Percentiles rank a stretch among this genome's conserved stretches.
phyloP scores from a whole-genome alignment of 2,888 invertebrate genomes.

The Psococerastis gibbosa region DNA sequence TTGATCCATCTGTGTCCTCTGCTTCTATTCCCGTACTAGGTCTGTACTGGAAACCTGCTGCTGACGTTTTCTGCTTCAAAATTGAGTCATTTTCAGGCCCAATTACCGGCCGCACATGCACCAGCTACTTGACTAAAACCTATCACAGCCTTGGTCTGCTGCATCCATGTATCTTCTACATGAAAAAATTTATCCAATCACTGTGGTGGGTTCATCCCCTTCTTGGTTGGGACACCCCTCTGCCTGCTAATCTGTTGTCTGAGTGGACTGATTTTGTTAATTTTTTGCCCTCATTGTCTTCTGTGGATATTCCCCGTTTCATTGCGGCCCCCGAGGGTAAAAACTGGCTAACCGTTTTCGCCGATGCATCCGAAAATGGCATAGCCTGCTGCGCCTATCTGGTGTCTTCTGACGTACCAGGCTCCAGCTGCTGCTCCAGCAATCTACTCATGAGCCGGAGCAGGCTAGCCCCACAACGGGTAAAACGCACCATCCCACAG shows the following conservation, averaged over 20 bases:
- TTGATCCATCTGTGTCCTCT: neutral
- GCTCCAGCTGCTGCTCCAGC: too few relatives aligned
- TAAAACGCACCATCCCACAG: neutral
- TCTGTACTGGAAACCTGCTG: constrained; percentile 8
- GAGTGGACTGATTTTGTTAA: constrained; percentile 5
- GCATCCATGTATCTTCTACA: constrained; percentile 6
- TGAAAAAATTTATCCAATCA: constrained; percentile 11
- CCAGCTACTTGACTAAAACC: constrained; percentile 7
- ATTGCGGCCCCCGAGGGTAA: neutral
- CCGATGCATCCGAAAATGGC: constrained; percentile 10
- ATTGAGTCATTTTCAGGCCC: neutral
- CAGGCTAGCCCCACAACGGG: neutral
- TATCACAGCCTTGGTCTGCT: constrained; percentile 11
- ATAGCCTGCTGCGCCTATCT: constrained; percentile 9
- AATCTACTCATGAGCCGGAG: neutral
- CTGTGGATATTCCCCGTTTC: constrained; percentile 9
- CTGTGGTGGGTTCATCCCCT: neutral
- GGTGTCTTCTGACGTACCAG: neutral
- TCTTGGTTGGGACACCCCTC: constrained; percentile 10
- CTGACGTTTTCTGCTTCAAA: constrained; percentile 3
- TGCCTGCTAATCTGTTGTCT: neutral
- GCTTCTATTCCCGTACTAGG: constrained; percentile 9
- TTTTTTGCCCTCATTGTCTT: constrained; percentile 3
- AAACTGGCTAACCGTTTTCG: neutral
- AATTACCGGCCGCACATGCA: constrained; percentile 1